Conservation (phyloP, 2,113 vertebrate species). For the Physeter macrocephalus region DNA sequence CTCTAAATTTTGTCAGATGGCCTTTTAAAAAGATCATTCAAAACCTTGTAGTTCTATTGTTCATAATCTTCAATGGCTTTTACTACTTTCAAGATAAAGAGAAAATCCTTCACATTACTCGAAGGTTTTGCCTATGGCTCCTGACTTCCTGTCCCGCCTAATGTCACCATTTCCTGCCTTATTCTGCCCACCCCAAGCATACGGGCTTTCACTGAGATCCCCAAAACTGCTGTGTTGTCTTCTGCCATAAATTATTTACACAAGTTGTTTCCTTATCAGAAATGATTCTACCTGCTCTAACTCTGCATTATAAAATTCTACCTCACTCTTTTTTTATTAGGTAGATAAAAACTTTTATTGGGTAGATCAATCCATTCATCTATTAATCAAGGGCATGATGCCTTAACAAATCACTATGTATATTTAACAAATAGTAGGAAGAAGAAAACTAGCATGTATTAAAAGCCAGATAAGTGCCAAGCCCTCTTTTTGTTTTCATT, state of each 20-base stretch:
- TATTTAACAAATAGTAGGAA: not conserved
- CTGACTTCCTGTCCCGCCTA: not conserved
- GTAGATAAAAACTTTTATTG: not conserved
- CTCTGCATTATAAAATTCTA: not conserved
- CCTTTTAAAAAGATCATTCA: not conserved
- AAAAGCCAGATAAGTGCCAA: not conserved
- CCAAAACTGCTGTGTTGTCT: not conserved
- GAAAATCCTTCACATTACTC: not conserved
- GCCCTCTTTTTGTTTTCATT: not conserved
- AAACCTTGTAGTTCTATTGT: not conserved
- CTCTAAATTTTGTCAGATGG: not conserved
- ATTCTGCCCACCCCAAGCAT: not conserved
- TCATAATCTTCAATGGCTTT: not conserved
- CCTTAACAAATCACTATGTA: not conserved
- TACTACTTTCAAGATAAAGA: not conserved
- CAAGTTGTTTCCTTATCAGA: not conserved
- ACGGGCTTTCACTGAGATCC: not conserved
- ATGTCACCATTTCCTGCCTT: not conserved
- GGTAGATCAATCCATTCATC: not conserved
- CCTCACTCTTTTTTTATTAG: not conserved
- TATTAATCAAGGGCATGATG: not conserved
- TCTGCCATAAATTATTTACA: not conserved
- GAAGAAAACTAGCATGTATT: not conserved
- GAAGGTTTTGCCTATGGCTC: accelerated
- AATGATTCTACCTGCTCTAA: not conserved